Percentiles rank a stretch among this genome's conserved stretches.
These are phyloP conservation scores for Bombyx mandarina DNA, from an alignment of 1,140 invertebrate genomes.

Conservation along the genomic window DNA sequence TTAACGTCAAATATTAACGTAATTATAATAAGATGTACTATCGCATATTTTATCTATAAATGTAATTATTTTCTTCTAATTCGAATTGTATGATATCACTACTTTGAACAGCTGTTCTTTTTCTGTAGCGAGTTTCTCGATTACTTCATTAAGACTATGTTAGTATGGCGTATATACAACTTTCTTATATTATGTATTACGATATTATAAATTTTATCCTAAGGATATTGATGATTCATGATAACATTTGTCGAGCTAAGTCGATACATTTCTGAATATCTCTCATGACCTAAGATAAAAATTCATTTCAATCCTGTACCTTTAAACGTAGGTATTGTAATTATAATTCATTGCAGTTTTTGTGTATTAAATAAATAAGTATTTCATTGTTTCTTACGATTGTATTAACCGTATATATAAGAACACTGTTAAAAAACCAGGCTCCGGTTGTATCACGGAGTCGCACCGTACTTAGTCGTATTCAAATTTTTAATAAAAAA, in stretches of 20 bases:
- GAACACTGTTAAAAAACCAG: conserved; percentile 60
- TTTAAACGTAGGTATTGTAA: conserved; percentile 70
- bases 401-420: conserved; percentile 66
- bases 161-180: conserved; percentile 66
- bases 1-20: conserved; percentile 70
- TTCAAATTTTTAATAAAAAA: conserved; percentile 63
- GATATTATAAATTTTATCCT: conserved; percentile 67
- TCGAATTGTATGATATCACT: conserved; percentile 69
- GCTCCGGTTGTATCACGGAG: conserved; percentile 43
- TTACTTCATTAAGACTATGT: conserved; percentile 68
- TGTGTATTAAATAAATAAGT: conserved; percentile 64
- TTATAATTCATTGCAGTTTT: conserved; percentile 68
- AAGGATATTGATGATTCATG: conserved; percentile 64
- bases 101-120: conserved; percentile 60
- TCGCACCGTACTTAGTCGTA: conserved; percentile 63
- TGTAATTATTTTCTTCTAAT: conserved; percentile 70
- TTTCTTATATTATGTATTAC: conserved; percentile 69
- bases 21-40: conserved; percentile 67
- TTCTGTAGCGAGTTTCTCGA: conserved; percentile 60
- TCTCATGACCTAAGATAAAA: conserved; percentile 68
- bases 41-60: conserved; percentile 69
- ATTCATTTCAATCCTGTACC: conserved; percentile 69
- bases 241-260: conserved; percentile 57
- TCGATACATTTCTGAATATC: conserved; percentile 65
- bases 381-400: conserved; percentile 69